These are phyloP conservation scores for Halcyon smyrnensis DNA, from an alignment of 2,797 vertebrate species.

Conservation along the genomic window DNA sequence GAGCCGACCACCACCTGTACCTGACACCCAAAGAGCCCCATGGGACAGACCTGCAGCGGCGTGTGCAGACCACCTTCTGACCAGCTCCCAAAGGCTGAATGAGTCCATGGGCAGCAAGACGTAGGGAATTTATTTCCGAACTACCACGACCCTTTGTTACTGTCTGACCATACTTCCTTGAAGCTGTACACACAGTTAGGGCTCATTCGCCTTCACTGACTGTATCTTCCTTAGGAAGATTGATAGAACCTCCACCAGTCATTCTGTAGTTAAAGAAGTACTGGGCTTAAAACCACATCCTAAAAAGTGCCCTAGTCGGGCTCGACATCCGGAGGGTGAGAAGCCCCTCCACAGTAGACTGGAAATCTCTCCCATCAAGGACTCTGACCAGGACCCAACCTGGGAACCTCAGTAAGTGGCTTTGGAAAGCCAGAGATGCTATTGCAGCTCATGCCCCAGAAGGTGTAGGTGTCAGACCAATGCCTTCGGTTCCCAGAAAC, in stretches of 20 bases:
- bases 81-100: neutral
- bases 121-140: neutral
- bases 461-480: neutral
- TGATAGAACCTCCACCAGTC: neutral
- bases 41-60: neutral
- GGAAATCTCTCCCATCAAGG: neutral
- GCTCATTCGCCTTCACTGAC: neutral
- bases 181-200: neutral
- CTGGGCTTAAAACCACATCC: neutral
- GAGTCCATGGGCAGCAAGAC: neutral
- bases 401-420: neutral
- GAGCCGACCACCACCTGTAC: neutral
- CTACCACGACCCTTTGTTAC: rapidly evolving
- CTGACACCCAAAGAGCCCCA: rapidly evolving
- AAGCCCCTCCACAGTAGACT: too few relatives aligned
- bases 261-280: neutral
- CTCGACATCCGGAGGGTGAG: neutral
- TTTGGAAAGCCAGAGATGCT: neutral
- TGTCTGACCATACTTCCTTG: neutral
- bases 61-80: neutral
- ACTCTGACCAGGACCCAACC: neutral
- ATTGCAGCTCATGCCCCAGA: neutral
- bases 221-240: neutral
- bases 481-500: neutral
- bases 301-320: rapidly evolving